Percentiles rank a stretch among this genome's conserved stretches.
Conservation (phyloP, 2,888 invertebrate species). For the Agonopterix alstromeriana region DNA sequence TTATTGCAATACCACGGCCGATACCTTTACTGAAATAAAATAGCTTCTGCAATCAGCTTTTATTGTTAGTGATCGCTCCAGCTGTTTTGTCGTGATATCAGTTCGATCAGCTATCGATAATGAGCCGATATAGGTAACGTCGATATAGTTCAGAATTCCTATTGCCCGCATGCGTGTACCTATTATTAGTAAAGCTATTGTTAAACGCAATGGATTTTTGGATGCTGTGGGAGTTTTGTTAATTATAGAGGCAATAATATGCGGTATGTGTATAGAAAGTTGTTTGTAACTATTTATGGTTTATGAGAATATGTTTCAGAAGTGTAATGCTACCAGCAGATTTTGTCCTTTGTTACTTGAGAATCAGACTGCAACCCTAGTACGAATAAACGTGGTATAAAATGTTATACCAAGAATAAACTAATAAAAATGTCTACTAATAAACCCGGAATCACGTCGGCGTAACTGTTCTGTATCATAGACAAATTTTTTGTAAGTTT, state of each 20-base stretch:
- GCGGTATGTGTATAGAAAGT: too few relatives aligned
- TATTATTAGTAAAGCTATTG: constrained; percentile 29
- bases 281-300: background rate
- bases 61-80: too few relatives aligned
- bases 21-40: background rate
- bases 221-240: constrained; percentile 26
- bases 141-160: constrained; percentile 8
- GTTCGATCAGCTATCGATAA: constrained; percentile 20
- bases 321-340: too few relatives aligned
- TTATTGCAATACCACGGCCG: background rate
- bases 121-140: constrained; percentile 21
- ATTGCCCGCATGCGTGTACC: constrained; percentile 35
- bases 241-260: background rate
- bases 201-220: constrained; percentile 23
- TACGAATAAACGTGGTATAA: too few relatives aligned
- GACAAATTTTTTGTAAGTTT: too few relatives aligned
- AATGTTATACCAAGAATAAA: too few relatives aligned
- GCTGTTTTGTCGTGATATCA: constrained; percentile 3
- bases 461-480: too few relatives aligned
- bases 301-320: background rate
- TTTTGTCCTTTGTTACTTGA: too few relatives aligned
- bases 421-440: too few relatives aligned
- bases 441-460: too few relatives aligned
- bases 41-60: too few relatives aligned
- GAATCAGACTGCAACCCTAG: too few relatives aligned